phyloP scores from a whole-genome alignment of 2,113 vertebrate genomes.

The Sinocyclocheilus maitianheensis region DNA sequence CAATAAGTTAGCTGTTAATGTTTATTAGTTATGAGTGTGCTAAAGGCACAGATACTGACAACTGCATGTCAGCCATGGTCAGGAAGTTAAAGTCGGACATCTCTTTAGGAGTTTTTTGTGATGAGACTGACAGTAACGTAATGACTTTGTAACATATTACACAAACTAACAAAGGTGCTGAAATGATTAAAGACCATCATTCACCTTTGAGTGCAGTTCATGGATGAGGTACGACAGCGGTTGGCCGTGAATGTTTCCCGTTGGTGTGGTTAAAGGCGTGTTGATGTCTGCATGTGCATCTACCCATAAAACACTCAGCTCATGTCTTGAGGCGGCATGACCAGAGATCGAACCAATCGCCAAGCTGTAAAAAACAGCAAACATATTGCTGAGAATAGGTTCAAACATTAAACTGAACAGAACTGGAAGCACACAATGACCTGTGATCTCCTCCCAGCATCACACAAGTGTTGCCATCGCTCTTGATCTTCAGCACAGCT shows the following conservation, averaged over 20 bases:
- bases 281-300: conserved; percentile 81
- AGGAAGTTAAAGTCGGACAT: neutral
- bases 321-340: conserved; percentile 63
- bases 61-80: neutral
- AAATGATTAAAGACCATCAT: neutral
- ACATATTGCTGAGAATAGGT: neutral
- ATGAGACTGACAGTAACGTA: neutral
- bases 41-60: neutral
- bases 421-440: conserved; percentile 49
- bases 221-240: conserved; percentile 72
- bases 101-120: neutral
- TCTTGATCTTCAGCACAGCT: conserved; percentile 66
- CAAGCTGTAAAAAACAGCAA: conserved; percentile 62
- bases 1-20: neutral
- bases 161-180: neutral
- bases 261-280: conserved; percentile 72
- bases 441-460: conserved; percentile 81
- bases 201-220: conserved; percentile 66
- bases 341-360: conserved; percentile 78
- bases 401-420: neutral
- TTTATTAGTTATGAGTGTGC: neutral
- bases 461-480: conserved; percentile 67
- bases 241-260: conserved; percentile 79
- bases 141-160: neutral
- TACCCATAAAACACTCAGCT: conserved; percentile 76